Evolutionary conservation across 2,113 vertebrate genomes (phyloP), one percentile per base, ranked within the genome.

Genomic region (Paraplagusia blochii): DNA sequence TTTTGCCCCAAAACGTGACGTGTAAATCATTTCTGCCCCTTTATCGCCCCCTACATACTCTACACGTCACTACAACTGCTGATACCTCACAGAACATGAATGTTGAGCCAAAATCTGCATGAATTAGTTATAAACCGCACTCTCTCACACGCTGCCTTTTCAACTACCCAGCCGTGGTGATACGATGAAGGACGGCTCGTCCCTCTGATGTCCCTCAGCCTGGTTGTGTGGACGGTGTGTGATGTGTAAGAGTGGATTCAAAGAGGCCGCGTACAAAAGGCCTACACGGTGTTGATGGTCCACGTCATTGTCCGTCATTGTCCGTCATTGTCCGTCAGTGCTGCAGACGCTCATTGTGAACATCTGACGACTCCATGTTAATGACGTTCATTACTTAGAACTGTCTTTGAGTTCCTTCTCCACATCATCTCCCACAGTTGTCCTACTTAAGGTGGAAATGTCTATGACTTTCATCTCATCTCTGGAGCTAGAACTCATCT

Each of bases 251-350:
- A 39, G 58, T 0, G 3, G 57, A 63, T 58, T 72, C 61, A 72
- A 69, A 76, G 55, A 49, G 55, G 36, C 46, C 58, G 58, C 10
- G 61, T 44, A 60, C 72, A 66, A 81, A 77, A 50, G 74, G 76
- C 84, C 81, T 76, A 84, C 39, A 47, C 43, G 3, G 12, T 57
- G 70, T 46, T 74, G 66, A 72, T 74, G 63, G 63, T 77, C 63
- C 1, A 5, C 40, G 55, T 59, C 69, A 78, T 74, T 81, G 66
- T 72, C 70, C 56, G n/a, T n/a, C n/a, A n/a, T n/a, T 9, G 49
- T 8, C 9, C 22, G n/a, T n/a, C n/a, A 29, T n/a, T 9, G 49
- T 8, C 9, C 22, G n/a, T n/a, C n/a, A 29, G 55, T 48, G 1
- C 38, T 53, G 50, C 50, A 18, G 58, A 76, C 47, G 46, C 58